A percentile compares a stretch with the other conserved stretches of the same genome.
phyloP scores from a whole-genome alignment of 1,140 invertebrate species.

The Euglossa dilemma region DNA sequence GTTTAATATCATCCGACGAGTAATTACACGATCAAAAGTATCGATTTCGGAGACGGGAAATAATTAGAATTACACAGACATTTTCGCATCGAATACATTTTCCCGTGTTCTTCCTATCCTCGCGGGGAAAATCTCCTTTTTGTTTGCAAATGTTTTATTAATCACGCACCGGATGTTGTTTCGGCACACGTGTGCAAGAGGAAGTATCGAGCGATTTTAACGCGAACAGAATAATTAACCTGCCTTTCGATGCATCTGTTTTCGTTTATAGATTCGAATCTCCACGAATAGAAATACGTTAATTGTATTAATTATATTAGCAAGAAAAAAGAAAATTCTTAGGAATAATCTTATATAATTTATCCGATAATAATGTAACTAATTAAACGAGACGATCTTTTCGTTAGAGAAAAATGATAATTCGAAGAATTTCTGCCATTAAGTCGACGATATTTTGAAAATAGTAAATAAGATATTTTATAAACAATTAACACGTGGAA shows the following conservation, averaged over 20 bases:
- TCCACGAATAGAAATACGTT: neutral
- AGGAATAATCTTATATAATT: no score
- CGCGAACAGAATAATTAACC: neutral
- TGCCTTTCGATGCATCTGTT: neutral
- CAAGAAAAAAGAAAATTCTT: neutral
- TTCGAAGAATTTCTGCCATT: no score
- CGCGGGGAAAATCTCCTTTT: neutral
- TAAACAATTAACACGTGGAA: no score
- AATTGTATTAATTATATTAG: no score
- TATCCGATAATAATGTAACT: no score
- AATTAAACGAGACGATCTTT: no score
- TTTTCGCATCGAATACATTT: neutral
- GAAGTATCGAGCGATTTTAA: neutral
- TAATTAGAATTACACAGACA: neutral
- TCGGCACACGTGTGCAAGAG: neutral
- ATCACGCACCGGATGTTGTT: neutral
- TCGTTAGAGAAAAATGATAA: no score
- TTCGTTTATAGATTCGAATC: neutral
- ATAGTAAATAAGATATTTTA: no score
- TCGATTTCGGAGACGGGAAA: neutral
- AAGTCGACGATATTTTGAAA: no score
- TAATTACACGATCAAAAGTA: neutral
- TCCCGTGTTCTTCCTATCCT: no score
- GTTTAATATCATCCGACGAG: neutral
- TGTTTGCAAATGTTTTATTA: neutral